A percentile compares a stretch with the other conserved stretches of the same genome.
Evolutionary conservation across 2,113 vertebrate genomes (phyloP).

Genomic region (Melanerpes formicivorus): DNA sequence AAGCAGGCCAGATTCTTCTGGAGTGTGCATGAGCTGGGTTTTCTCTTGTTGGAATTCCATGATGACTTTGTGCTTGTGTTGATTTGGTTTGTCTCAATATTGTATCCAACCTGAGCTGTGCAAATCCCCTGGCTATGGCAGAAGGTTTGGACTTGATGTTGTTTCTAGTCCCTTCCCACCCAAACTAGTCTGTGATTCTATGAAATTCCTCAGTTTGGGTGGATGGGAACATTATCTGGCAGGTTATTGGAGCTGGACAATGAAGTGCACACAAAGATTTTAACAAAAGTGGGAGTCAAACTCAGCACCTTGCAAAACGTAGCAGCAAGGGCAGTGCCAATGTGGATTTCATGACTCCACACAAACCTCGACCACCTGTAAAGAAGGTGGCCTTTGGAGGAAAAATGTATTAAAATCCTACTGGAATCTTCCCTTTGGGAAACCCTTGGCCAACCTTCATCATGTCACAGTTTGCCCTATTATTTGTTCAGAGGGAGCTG

Average conservation of each 20-base stretch:
- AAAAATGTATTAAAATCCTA: neutral
- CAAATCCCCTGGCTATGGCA: neutral
- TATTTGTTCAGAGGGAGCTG: neutral
- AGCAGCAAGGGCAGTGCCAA: neutral
- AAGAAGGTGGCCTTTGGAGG: neutral
- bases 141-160: neutral
- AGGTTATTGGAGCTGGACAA: neutral
- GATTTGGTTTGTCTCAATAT: neutral
- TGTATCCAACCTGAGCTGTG: neutral
- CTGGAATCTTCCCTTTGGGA: neutral
- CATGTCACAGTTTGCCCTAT: neutral
- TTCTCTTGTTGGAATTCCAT: slow-evolving; percentile 62
- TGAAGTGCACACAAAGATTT: neutral
- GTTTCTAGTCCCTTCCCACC: neutral
- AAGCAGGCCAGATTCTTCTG: neutral
- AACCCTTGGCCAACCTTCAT: neutral
- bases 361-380: rapidly evolving
- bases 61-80: slow-evolving; percentile 22
- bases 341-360: neutral
- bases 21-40: slow-evolving; percentile 42
- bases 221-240: neutral
- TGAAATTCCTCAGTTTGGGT: neutral
- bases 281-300: neutral
- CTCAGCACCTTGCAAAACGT: neutral
- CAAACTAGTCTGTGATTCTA: neutral